Percentiles rank a stretch among this genome's conserved stretches.
These are phyloP conservation scores for Oreochromis aureus DNA, from an alignment of 2,113 vertebrate genomes.

Conservation along the genomic window DNA sequence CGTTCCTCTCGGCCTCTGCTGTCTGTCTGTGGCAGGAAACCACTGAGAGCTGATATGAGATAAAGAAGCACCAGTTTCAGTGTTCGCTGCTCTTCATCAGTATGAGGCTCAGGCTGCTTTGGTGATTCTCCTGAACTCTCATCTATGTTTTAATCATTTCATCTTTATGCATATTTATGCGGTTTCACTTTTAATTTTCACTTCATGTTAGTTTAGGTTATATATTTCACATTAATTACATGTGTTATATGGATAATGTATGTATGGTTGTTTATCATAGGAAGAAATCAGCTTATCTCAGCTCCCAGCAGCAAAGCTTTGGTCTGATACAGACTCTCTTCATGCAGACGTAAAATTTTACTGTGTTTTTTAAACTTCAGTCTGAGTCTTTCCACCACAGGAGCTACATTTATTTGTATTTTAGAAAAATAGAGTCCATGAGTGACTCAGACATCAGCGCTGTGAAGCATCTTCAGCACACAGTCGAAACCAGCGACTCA, in stretches of 20 bases:
- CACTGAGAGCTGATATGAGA: background rate
- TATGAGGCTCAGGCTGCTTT: background rate
- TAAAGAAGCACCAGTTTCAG: background rate
- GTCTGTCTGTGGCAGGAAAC: background rate
- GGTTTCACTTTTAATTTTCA: background rate
- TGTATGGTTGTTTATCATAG: too few relatives aligned
- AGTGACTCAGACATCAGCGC: background rate
- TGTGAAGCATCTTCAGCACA: background rate
- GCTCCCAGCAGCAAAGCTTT: background rate
- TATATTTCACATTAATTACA: too few relatives aligned
- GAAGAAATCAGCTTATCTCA: background rate
- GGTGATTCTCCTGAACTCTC: background rate
- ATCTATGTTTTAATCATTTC: rapidly evolving
- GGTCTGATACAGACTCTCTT: background rate
- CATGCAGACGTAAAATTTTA: background rate
- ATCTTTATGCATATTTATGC: background rate
- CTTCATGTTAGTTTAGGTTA: too few relatives aligned
- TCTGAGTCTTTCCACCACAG: background rate
- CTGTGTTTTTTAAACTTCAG: background rate
- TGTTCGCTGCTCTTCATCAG: background rate
- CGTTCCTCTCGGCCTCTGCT: background rate
- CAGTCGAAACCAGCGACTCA: rapidly evolving
- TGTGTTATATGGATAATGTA: too few relatives aligned
- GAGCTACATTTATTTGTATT: rapidly evolving
- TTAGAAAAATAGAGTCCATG: background rate